Percentiles rank a stretch among this genome's conserved stretches.
Evolutionary conservation across 2,888 invertebrate species (phyloP).

Genomic region (Aricia artaxerxes): DNA sequence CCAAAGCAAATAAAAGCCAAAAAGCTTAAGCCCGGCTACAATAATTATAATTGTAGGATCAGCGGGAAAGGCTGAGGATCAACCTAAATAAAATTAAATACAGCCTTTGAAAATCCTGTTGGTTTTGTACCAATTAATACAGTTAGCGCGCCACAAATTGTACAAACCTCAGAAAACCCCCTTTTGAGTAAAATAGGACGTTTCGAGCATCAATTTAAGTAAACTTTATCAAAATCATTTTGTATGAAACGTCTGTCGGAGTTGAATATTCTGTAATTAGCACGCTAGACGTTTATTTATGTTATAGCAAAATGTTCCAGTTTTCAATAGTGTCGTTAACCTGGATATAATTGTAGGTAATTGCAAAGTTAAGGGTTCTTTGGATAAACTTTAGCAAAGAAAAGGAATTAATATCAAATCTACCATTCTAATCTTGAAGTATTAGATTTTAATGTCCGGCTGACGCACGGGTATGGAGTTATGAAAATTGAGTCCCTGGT

Average conservation of each 20-base stretch:
- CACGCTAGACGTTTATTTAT: background rate
- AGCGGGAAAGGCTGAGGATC: background rate
- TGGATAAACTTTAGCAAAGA: background rate
- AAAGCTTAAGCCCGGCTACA: background rate
- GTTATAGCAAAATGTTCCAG: background rate
- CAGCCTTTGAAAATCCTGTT: slow-evolving; percentile 7
- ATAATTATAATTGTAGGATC: slow-evolving; percentile 11
- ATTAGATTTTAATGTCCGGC: no score
- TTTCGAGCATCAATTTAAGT: background rate
- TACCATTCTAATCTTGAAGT: no score
- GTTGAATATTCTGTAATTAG: slow-evolving; percentile 7
- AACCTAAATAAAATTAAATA: slow-evolving; percentile 20
- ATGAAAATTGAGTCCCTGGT: no score
- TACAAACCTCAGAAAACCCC: slow-evolving; percentile 7
- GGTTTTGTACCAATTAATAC: slow-evolving; percentile 22
- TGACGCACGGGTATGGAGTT: no score
- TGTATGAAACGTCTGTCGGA: background rate
- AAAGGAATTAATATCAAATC: no score
- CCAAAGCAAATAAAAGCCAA: background rate
- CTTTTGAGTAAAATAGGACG: background rate
- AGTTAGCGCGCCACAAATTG: slow-evolving; percentile 4
- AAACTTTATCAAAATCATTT: background rate
- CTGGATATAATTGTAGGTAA: background rate
- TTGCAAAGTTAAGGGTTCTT: background rate
- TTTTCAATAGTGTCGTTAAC: background rate